Conservation (phyloP, 1,140 invertebrate species). For the Drosophila rhopaloa region DNA sequence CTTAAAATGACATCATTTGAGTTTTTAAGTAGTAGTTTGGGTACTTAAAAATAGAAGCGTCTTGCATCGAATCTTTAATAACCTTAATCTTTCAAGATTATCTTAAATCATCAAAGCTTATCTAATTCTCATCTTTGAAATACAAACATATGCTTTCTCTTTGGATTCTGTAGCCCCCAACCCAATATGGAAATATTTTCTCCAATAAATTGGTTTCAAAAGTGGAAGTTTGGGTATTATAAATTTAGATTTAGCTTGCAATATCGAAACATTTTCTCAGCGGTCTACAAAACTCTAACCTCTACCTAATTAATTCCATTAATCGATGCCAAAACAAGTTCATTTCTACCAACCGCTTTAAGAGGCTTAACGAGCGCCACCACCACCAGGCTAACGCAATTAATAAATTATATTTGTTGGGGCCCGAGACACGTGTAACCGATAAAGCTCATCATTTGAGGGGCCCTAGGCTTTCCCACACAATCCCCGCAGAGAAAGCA, state of each 20-base stretch:
- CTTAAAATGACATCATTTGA: slow-evolving; percentile 48
- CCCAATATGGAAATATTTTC: background rate
- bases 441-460: slow-evolving; percentile 34
- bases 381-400: slow-evolving; percentile 37
- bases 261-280: no score
- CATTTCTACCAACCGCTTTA: slow-evolving; percentile 7
- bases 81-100: background rate
- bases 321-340: slow-evolving; percentile 21
- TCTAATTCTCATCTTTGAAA: background rate
- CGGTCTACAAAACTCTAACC: no score
- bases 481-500: slow-evolving; percentile 62
- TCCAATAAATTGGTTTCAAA: background rate
- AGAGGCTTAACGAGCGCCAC: slow-evolving; percentile 22
- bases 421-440: slow-evolving; percentile 66
- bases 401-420: slow-evolving; percentile 54
- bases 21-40: slow-evolving; percentile 14
- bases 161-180: background rate
- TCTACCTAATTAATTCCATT: background rate
- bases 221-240: no score
- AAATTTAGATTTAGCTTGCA: no score
- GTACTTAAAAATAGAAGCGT: background rate
- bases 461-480: slow-evolving; percentile 60
- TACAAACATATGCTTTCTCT: background rate
- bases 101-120: background rate
- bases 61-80: background rate